A percentile compares a stretch with the other conserved stretches of the same genome.
Conservation (phyloP, 1,140 invertebrate genomes). For the Whitmania pigra region DNA sequence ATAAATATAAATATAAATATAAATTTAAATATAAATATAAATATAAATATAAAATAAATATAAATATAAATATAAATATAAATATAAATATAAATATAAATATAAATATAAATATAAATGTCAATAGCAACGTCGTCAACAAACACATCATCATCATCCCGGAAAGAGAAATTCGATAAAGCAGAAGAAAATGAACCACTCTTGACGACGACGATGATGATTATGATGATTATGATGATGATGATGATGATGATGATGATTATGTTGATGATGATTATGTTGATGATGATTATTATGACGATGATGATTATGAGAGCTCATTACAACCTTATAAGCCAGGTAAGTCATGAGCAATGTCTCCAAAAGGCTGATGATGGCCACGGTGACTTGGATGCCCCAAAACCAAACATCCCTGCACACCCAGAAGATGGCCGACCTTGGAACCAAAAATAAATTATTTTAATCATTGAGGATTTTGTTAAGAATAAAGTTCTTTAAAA, state of each 20-base stretch:
- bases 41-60: too few relatives aligned
- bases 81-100: too few relatives aligned
- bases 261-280: neutral
- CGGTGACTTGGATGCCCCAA: conserved; percentile 73
- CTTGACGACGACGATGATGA: too few relatives aligned
- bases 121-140: neutral
- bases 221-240: neutral
- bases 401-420: conserved; percentile 70
- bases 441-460: too few relatives aligned
- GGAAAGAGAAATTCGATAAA: too few relatives aligned
- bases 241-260: neutral
- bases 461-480: too few relatives aligned
- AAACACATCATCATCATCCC: neutral
- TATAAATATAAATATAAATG: too few relatives aligned
- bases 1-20: too few relatives aligned
- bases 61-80: too few relatives aligned
- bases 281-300: neutral
- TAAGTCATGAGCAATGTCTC: conserved; percentile 89
- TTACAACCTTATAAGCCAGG: conserved; percentile 80
- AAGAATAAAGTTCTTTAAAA: too few relatives aligned
- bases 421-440: conserved; percentile 72
- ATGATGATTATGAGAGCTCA: neutral
- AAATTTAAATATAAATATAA: too few relatives aligned
- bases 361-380: conserved; percentile 77
- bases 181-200: too few relatives aligned